A percentile compares a stretch with the other conserved stretches of the same genome.
Conservation (phyloP, 2,888 invertebrate genomes). For the Leptopilina myrica region DNA sequence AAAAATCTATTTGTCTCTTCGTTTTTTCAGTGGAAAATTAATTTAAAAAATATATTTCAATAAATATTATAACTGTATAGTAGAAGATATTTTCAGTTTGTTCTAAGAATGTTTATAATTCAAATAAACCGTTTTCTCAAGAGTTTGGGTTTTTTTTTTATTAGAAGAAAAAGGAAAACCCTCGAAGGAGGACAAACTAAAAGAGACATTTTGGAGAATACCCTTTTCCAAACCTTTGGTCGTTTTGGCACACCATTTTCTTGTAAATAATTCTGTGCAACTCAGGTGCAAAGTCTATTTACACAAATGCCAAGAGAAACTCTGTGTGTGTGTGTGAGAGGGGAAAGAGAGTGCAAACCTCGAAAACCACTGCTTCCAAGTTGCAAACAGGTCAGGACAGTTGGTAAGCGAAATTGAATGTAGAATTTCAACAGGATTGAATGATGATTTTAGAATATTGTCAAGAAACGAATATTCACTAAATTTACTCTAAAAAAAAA, state of each 20-base stretch:
- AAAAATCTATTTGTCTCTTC: background rate
- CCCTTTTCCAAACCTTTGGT: background rate
- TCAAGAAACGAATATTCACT: background rate
- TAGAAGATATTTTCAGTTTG: too few species aligned
- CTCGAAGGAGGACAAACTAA: background rate
- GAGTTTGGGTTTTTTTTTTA: background rate
- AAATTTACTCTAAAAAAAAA: background rate
- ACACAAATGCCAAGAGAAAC: conserved; percentile 55
- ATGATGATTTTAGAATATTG: background rate
- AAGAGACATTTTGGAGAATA: conserved; percentile 22
- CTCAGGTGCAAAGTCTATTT: conserved; percentile 59
- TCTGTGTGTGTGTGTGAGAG: conserved; percentile 48
- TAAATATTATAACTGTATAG: too few species aligned
- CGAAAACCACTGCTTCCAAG: conserved; percentile 56
- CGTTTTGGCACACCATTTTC: conserved; percentile 37
- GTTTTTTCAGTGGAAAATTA: too few species aligned
- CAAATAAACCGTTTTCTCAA: too few species aligned
- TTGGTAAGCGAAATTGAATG: conserved; percentile 26
- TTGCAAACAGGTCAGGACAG: conserved; percentile 51
- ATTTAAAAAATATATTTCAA: too few species aligned
- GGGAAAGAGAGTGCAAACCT: conserved; percentile 48
- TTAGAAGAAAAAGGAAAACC: background rate
- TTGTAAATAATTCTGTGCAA: conserved; percentile 57
- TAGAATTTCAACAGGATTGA: conserved; percentile 27
- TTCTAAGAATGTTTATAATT: too few species aligned